Conservation (phyloP, 1,140 invertebrate species). For the Arion vulgaris region DNA sequence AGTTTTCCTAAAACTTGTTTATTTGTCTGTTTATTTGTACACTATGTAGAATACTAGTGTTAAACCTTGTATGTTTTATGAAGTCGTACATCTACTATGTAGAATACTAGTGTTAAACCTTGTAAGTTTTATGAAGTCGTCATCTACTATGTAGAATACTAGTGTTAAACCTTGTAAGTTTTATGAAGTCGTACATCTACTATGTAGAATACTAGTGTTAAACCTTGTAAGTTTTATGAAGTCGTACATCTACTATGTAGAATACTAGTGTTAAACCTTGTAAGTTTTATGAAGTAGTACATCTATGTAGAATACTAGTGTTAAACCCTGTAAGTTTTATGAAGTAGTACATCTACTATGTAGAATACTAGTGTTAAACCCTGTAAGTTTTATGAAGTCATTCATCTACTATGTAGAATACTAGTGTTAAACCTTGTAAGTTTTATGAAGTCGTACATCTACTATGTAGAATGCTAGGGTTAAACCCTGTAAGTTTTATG, state of each 20-base stretch:
- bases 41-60: not conserved
- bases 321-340: not conserved
- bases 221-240: slow-evolving; percentile 86
- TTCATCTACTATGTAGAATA: not conserved
- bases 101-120: slow-evolving; percentile 99
- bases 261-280: too few species aligned
- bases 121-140: slow-evolving; percentile 77
- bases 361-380: slow-evolving; percentile 98
- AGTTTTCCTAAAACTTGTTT: too few species aligned
- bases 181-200: slow-evolving; percentile 97
- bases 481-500: slow-evolving; percentile 94
- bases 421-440: slow-evolving; percentile 85
- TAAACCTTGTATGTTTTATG: slow-evolving; percentile 74
- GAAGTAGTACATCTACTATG: slow-evolving; percentile 97
- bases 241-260: slow-evolving; percentile 78
- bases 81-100: slow-evolving; percentile 97
- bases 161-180: slow-evolving; percentile 2
- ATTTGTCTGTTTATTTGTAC: too few species aligned
- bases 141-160: not conserved
- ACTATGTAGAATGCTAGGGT: slow-evolving; percentile 97
- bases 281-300: too few species aligned
- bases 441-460: slow-evolving; percentile 90
- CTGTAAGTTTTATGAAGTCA: too few species aligned
- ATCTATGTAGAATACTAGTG: too few species aligned
- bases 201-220: slow-evolving; percentile 98